These are phyloP conservation scores for Monopterus albus DNA, from an alignment of 2,113 vertebrate species.

Conservation along the genomic window DNA sequence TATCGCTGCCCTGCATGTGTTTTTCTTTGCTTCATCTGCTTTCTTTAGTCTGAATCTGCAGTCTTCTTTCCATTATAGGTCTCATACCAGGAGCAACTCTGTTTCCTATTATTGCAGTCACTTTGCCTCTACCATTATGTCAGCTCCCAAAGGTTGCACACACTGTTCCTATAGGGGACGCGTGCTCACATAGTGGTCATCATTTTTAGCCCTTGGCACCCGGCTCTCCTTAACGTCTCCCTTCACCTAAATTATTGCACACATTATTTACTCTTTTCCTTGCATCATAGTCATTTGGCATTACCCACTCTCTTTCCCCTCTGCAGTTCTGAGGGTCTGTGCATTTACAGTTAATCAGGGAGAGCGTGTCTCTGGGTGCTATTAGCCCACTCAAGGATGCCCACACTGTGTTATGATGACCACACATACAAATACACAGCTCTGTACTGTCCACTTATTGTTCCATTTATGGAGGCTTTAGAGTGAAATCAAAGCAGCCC, in stretches of 20 bases:
- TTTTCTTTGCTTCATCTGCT: constrained; percentile 3
- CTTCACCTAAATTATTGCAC: neutral
- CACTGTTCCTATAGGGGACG: too few species aligned
- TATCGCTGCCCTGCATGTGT: neutral
- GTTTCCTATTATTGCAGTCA: constrained; percentile 28
- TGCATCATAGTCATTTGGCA: neutral
- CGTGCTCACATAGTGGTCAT: neutral
- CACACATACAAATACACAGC: constrained; percentile 8
- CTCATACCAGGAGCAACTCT: constrained; percentile 16
- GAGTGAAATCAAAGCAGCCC: constrained; percentile 14
- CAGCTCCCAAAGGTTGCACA: neutral
- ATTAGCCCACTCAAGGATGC: constrained; percentile 59
- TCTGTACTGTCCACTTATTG: too few species aligned
- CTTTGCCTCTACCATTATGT: constrained; percentile 41
- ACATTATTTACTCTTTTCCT: neutral
- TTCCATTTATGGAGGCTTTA: neutral
- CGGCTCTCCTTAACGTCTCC: neutral
- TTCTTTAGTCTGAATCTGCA: neutral
- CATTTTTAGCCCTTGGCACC: neutral
- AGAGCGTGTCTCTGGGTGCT: constrained; percentile 42
- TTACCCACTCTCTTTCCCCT: neutral
- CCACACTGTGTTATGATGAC: constrained; percentile 42
- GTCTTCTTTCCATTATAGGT: constrained; percentile 24
- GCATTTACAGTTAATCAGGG: constrained; percentile 33
- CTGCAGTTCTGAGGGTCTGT: neutral